Evolutionary conservation across 2,797 vertebrate species (phyloP).

Genomic region (Peromyscus melanophrys): DNA sequence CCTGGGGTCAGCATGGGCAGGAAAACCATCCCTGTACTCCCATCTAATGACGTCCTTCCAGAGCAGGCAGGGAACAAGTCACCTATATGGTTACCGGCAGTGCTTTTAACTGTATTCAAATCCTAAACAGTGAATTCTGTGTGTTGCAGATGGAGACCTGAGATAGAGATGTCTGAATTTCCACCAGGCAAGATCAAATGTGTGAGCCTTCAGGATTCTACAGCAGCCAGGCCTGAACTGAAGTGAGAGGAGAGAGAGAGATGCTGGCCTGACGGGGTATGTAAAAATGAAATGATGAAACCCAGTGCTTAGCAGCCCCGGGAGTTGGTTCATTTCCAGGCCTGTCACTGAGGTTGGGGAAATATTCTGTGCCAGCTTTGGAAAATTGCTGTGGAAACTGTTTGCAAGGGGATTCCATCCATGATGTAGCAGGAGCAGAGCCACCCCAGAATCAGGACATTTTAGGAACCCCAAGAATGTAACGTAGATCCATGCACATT

Average conservation of each 20-base stretch:
- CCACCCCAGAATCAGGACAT: background rate
- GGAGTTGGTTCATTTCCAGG: background rate
- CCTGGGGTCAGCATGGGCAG: background rate
- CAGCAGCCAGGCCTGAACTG: background rate
- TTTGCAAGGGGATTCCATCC: background rate
- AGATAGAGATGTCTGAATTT: background rate
- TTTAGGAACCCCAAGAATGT: background rate
- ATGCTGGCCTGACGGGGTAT: constrained; percentile 56
- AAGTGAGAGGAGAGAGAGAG: background rate
- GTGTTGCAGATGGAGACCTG: constrained; percentile 71
- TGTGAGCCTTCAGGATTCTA: background rate
- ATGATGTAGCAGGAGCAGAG: background rate
- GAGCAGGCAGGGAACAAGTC: background rate
- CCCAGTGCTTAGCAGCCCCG: accelerated
- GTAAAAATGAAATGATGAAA: background rate
- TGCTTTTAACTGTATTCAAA: background rate
- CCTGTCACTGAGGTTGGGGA: background rate
- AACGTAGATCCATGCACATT: background rate
- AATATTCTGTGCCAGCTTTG: background rate
- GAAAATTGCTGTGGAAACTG: background rate
- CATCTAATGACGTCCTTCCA: background rate
- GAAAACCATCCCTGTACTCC: background rate
- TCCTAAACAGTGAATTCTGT: background rate
- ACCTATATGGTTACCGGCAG: background rate
- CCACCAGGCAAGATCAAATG: background rate